A percentile compares a stretch with the other conserved stretches of the same genome.
These are phyloP conservation scores for Nasonia giraulti DNA, from an alignment of 1,140 invertebrate species.

Conservation along the genomic window DNA sequence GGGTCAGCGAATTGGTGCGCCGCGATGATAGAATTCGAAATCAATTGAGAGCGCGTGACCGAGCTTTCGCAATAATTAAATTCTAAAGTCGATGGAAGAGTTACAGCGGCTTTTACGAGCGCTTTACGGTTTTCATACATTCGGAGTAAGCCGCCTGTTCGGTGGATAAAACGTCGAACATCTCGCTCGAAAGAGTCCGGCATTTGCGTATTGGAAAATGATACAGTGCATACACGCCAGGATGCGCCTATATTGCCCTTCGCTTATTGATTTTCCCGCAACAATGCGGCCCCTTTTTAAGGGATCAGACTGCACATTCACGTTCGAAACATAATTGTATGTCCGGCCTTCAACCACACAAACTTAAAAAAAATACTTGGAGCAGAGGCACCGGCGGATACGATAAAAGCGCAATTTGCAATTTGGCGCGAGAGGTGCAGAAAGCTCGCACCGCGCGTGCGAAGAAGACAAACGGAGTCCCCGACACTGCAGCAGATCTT, in stretches of 20 bases:
- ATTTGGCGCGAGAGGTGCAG: background rate
- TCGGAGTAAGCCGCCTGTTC: constrained; percentile 15
- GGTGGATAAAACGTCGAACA: constrained; percentile 26
- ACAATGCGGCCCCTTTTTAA: background rate
- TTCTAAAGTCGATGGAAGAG: background rate
- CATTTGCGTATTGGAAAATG: constrained; percentile 12
- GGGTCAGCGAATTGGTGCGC: background rate
- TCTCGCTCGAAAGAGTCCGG: background rate
- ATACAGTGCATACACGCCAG: background rate
- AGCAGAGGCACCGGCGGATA: background rate
- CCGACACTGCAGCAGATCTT: background rate
- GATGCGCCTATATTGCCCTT: constrained; percentile 10
- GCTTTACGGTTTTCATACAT: constrained; percentile 16
- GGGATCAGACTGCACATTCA: background rate
- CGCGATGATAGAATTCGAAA: background rate
- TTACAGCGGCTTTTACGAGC: background rate
- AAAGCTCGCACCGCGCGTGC: background rate
- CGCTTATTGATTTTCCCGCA: background rate
- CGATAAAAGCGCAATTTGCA: background rate
- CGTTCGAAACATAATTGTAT: background rate
- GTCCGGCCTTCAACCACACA: background rate
- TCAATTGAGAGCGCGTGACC: background rate
- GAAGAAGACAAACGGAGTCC: background rate
- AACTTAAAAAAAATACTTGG: background rate
- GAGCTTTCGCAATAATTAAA: background rate